Evolutionary conservation across 2,797 vertebrate species (phyloP), one percentile per base, ranked within the genome.

Genomic region (Sibirionetta formosa): DNA sequence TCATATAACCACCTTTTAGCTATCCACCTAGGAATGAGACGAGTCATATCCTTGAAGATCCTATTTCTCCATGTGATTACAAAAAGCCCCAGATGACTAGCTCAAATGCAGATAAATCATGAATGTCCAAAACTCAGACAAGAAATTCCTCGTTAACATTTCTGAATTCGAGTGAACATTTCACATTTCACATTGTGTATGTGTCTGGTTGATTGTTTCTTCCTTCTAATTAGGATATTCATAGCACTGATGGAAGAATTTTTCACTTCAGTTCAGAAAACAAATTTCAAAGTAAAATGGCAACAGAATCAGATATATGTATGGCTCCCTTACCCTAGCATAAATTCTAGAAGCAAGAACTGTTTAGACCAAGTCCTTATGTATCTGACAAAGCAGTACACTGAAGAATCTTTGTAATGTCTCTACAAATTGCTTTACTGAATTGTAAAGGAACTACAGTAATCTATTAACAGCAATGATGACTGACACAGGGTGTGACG

Each of bases 401-500:
- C 24, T 38, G 26, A 48, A 11, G 4, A 46, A n/a, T 40, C 36
- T 57, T 63, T 3, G 1, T 33, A 58, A 68, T 23, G 31, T 17
- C 7, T 13, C 42, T 78, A 53, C n/a, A 68, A 51, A 51, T 63
- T 26, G 51, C 22, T 71, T 44, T 53, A 53, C 65, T 63, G 33
- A 76, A 46, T 12, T 80, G 20, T 12, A 26, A 66, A 57, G 19
- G 38, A 35, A 23, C 23, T 33, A 53, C 10, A 42, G 44, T 8
- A 29, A 64, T 18, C 33, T 40, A 26, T 29, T 57, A 53, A 68
- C 19, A 69, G 40, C 14, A 78, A 73, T 60, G 50, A 31, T 26
- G 19, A 50, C 11, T 60, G 26, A 53, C 51, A 44, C 0, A 0
- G 50, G 24, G 35, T 8, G n/a, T 71, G 40, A 61, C 8, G 19